Conservation (phyloP, 2,888 invertebrate species). For the Agrochola macilenta region DNA sequence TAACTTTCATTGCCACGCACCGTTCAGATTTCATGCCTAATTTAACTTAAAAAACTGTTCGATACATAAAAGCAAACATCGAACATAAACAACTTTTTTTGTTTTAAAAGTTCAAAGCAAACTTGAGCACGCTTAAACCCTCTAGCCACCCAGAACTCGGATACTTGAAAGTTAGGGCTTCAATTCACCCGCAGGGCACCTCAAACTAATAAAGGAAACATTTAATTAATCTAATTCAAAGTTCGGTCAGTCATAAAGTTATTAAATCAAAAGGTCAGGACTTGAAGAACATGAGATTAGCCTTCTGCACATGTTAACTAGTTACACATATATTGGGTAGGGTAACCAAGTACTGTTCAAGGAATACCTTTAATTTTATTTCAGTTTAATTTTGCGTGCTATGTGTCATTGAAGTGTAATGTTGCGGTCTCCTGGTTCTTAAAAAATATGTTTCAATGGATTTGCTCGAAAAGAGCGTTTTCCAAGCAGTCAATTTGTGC, state of each 20-base stretch:
- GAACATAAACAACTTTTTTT: slow-evolving; percentile 40
- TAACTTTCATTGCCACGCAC: not conserved
- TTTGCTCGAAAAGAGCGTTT: too few relatives aligned
- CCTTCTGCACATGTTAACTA: slow-evolving; percentile 76
- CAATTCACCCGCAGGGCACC: slow-evolving; percentile 62
- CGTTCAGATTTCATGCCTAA: slow-evolving; percentile 9
- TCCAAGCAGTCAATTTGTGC: too few relatives aligned
- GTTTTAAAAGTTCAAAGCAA: slow-evolving; percentile 51
- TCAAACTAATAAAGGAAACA: slow-evolving; percentile 71
- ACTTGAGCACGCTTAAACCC: slow-evolving; percentile 44
- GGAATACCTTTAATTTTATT: not conserved
- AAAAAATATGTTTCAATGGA: too few relatives aligned
- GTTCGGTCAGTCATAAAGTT: slow-evolving; percentile 74
- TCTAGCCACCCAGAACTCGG: slow-evolving; percentile 50
- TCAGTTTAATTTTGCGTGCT: not conserved
- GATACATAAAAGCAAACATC: slow-evolving; percentile 41
- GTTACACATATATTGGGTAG: slow-evolving; percentile 64
- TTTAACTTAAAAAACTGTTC: slow-evolving; percentile 16
- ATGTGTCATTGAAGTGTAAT: not conserved
- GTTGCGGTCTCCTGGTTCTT: not conserved
- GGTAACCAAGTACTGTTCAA: slow-evolving; percentile 48
- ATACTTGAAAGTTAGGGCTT: slow-evolving; percentile 53
- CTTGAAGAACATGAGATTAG: slow-evolving; percentile 73
- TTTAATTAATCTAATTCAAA: slow-evolving; percentile 73
- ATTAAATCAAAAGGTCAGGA: slow-evolving; percentile 76